Conservation (phyloP, 2,113 vertebrate species). For the Platysternon megacephalum region DNA sequence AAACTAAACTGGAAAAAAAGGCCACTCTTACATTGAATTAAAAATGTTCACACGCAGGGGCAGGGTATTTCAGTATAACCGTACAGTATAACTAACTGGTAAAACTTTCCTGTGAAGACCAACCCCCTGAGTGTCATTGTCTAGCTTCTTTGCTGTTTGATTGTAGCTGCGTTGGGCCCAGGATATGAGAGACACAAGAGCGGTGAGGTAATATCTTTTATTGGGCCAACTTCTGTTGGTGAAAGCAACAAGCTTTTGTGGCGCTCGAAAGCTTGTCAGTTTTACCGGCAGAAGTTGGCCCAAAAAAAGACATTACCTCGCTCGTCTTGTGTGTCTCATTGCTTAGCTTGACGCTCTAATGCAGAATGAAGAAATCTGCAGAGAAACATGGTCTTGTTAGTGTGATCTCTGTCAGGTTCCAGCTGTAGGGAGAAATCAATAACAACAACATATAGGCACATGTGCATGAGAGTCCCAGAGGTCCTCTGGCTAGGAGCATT, state of each 20-base stretch:
- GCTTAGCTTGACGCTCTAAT: background rate
- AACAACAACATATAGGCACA: background rate
- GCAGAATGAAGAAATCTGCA: rapidly evolving
- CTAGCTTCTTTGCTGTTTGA: background rate
- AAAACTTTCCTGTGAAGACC: background rate
- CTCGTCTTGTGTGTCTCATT: background rate
- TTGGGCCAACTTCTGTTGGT: background rate
- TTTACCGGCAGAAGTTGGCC: background rate
- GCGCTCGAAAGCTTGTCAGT: background rate
- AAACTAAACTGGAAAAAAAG: background rate
- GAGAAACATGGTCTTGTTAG: background rate
- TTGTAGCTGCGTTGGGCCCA: background rate
- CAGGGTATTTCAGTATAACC: background rate
- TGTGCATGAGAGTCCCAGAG: rapidly evolving
- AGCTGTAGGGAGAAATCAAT: rapidly evolving
- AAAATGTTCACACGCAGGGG: background rate
- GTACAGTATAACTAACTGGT: background rate
- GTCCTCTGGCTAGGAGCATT: rapidly evolving
- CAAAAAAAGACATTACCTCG: background rate
- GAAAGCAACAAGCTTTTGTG: background rate
- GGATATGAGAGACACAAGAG: background rate
- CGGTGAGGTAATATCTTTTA: background rate
- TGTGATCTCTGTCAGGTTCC: background rate
- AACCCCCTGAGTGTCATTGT: background rate
- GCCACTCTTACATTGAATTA: background rate